A percentile compares a stretch with the other conserved stretches of the same genome.
Evolutionary conservation across 2,113 vertebrate genomes (phyloP).

Genomic region (Gnathonemus echidnorhynchus): DNA sequence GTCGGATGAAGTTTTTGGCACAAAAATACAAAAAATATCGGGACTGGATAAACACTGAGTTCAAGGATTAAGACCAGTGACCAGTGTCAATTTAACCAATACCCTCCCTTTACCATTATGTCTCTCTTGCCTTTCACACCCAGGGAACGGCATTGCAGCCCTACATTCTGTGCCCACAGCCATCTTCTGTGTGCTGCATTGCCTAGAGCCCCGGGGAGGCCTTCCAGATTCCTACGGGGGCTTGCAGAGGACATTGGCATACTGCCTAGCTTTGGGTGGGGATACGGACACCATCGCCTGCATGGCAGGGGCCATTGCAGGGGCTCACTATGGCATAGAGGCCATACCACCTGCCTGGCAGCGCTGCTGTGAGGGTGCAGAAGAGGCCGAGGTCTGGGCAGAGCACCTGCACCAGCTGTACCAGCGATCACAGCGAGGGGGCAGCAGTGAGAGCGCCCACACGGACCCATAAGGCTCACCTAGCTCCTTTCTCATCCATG

Average conservation of each 20-base stretch:
- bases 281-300: conserved; percentile 98
- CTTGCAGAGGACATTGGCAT: conserved; percentile 86
- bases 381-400: conserved; percentile 75
- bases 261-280: conserved; percentile 88
- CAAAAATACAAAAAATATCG: background rate
- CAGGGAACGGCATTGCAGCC: conserved; percentile 89
- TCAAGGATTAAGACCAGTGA: background rate
- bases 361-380: conserved; percentile 79
- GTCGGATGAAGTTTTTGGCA: background rate
- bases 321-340: conserved; percentile 86
- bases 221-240: conserved; percentile 74
- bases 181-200: conserved; percentile 92
- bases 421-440: conserved; percentile 38
- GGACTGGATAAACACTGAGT: background rate
- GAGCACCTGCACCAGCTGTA: conserved; percentile 72
- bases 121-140: background rate
- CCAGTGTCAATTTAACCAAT: background rate
- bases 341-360: conserved; percentile 78
- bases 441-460: conserved; percentile 20
- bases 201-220: conserved; percentile 75
- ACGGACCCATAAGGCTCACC: conserved; percentile 6
- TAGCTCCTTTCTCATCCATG: background rate
- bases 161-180: conserved; percentile 93
- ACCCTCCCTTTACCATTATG: background rate
- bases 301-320: conserved; percentile 95